Conservation (phyloP, 2,888 invertebrate genomes). For the Acrobasis repandana region DNA sequence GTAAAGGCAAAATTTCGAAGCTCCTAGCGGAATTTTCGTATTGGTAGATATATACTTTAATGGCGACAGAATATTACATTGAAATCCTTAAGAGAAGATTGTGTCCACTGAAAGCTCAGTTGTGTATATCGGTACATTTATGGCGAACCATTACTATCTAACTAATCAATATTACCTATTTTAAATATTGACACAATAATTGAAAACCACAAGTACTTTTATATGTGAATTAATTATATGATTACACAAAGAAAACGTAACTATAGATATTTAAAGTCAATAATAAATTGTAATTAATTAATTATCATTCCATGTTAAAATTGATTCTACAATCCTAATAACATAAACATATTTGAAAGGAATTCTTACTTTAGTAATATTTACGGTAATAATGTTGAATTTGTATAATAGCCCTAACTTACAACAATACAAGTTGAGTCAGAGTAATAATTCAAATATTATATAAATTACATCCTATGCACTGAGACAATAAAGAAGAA, state of each 20-base stretch:
- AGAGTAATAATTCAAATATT: constrained; percentile 34
- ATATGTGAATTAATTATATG: constrained; percentile 49
- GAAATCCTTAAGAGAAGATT: constrained; percentile 65
- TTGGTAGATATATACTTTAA: constrained; percentile 68
- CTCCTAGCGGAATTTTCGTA: constrained; percentile 39
- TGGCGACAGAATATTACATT: constrained; percentile 74
- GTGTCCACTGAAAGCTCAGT: constrained; percentile 68
- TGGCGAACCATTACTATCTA: constrained; percentile 68
- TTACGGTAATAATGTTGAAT: constrained; percentile 56
- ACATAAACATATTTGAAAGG: constrained; percentile 61
- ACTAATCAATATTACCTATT: constrained; percentile 64
- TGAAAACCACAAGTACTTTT: constrained; percentile 62
- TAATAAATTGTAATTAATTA: constrained; percentile 36
- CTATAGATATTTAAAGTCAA: constrained; percentile 34
- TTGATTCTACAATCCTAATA: constrained; percentile 49
- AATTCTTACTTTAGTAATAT: constrained; percentile 50
- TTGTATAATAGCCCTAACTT: constrained; percentile 61
- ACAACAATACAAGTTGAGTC: constrained; percentile 50
- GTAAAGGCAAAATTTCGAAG: constrained; percentile 29
- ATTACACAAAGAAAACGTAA: constrained; percentile 51
- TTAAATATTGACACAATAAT: constrained; percentile 70
- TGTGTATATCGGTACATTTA: constrained; percentile 59
- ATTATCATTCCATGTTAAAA: constrained; percentile 45
- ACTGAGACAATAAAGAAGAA: constrained; percentile 52
- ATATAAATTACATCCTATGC: constrained; percentile 36